Conservation (phyloP, 2,797 vertebrate genomes). For the Harpagifer antarcticus region DNA sequence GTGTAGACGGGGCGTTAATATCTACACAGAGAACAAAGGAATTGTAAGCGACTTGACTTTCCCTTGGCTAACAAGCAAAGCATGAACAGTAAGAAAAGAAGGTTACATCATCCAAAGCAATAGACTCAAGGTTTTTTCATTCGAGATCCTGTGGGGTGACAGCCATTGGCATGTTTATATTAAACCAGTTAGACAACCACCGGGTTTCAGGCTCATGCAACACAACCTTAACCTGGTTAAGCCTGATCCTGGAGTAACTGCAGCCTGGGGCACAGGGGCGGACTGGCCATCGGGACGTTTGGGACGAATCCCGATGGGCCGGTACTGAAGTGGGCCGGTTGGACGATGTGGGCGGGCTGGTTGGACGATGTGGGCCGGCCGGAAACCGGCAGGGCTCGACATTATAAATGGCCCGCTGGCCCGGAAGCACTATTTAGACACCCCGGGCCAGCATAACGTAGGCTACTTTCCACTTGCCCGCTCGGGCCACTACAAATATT, state of each 20-base stretch:
- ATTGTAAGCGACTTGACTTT: constrained; percentile 8
- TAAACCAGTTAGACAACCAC: constrained; percentile 40
- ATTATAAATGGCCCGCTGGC: too few species aligned
- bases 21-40: not conserved
- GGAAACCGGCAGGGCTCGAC: too few species aligned
- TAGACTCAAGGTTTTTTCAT: not conserved
- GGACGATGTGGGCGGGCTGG: too few species aligned
- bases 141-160: not conserved
- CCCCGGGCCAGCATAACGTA: too few species aligned
- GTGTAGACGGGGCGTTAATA: too few species aligned
- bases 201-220: constrained; percentile 12
- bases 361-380: too few species aligned
- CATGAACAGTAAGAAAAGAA: not conserved
- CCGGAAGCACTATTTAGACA: too few species aligned
- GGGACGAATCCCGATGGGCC: too few species aligned
- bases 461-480: too few species aligned
- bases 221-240: not conserved
- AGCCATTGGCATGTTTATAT: constrained; percentile 9
- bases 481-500: too few species aligned
- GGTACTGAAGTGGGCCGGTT: too few species aligned
- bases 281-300: too few species aligned
- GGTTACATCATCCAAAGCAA: not conserved
- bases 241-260: not conserved
- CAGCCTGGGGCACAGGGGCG: fast-evolving
- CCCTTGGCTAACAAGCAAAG: not conserved